Percentiles rank a stretch among this genome's conserved stretches.
phyloP scores from a whole-genome alignment of 2,888 invertebrate species.

The Dendrolimus houi region DNA sequence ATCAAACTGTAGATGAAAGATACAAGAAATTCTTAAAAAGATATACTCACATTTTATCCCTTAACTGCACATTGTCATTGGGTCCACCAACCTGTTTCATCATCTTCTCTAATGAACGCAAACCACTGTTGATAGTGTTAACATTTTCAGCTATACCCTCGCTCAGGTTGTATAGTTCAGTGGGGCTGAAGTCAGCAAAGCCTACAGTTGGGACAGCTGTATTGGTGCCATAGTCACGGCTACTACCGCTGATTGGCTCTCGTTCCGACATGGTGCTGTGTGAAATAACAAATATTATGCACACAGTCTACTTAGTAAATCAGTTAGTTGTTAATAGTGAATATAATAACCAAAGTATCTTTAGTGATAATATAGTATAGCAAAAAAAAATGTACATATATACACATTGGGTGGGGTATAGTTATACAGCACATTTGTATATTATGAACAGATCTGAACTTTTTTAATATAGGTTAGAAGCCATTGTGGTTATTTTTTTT shows the following conservation, averaged over 20 bases:
- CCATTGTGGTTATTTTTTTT: no score
- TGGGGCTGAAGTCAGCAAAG: conserved; percentile 82
- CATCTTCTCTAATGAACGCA: conserved; percentile 83
- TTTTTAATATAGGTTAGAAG: no score
- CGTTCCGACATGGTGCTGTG: conserved; percentile 50
- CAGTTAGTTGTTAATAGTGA: no score
- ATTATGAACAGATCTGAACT: no score
- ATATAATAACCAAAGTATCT: no score
- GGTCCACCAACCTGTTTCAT: conserved; percentile 85
- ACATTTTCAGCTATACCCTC: conserved; percentile 90
- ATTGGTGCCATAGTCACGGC: conserved; percentile 58
- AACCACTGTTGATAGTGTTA: conserved; percentile 84
- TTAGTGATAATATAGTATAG: no score
- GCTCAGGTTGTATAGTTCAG: conserved; percentile 85
- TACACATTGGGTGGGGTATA: no score
- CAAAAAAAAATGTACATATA: no score
- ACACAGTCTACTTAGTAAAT: no score
- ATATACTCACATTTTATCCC: conserved; percentile 58
- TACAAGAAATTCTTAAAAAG: neutral
- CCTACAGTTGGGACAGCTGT: conserved; percentile 81
- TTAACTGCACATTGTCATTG: conserved; percentile 79
- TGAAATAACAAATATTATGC: no score
- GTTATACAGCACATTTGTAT: no score
- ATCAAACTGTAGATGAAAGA: no score
- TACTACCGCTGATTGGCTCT: conserved; percentile 54